Conservation (phyloP, 2,888 invertebrate species). For the Xestoiulus laeticollis region DNA sequence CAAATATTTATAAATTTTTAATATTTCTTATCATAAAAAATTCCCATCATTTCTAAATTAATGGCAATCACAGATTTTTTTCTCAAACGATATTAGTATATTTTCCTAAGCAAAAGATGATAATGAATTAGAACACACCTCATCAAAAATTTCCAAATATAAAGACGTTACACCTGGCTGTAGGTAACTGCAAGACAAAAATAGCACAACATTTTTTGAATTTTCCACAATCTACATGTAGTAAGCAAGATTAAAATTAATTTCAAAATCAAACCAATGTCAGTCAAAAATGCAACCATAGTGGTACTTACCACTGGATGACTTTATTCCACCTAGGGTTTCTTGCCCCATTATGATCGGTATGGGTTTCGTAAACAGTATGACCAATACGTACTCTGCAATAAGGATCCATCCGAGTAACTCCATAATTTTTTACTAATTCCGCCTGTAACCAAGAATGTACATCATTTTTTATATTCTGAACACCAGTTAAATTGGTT, state of each 20-base stretch:
- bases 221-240: constrained; percentile 48
- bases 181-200: constrained; percentile 72
- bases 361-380: constrained; percentile 94
- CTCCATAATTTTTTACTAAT: constrained; percentile 91
- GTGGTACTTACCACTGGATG: constrained; percentile 77
- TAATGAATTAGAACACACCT: constrained; percentile 65
- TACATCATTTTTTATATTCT: too few relatives aligned
- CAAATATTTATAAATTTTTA: too few relatives aligned
- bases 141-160: constrained; percentile 95
- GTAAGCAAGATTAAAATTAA: too few relatives aligned
- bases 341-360: constrained; percentile 92
- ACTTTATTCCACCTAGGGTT: constrained; percentile 96
- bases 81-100: too few relatives aligned
- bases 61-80: too few relatives aligned
- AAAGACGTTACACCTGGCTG: constrained; percentile 89
- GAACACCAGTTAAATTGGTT: too few relatives aligned
- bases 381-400: constrained; percentile 92
- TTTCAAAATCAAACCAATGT: neutral
- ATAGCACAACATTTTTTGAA: neutral
- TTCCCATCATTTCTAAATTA: too few relatives aligned
- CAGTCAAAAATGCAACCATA: constrained; percentile 15
- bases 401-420: constrained; percentile 96
- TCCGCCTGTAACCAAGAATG: constrained; percentile 72
- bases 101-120: neutral
- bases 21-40: too few relatives aligned